Conservation (phyloP, 2,797 vertebrate species). For the Spondyliosoma cantharus region DNA sequence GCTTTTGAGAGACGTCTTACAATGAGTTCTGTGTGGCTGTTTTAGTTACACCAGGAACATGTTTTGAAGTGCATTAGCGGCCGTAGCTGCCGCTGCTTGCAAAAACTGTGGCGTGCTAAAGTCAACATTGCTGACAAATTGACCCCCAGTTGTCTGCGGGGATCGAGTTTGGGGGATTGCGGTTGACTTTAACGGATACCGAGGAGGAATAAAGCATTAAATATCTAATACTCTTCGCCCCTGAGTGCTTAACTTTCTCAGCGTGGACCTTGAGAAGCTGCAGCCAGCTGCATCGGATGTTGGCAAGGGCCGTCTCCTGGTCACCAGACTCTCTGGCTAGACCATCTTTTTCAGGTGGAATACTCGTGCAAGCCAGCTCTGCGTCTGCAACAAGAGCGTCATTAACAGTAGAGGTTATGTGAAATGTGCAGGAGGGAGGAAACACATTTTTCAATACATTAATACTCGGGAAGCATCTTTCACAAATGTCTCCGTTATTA, state of each 20-base stretch:
- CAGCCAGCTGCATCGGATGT: slow-evolving; percentile 81
- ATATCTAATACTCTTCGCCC: slow-evolving; percentile 43
- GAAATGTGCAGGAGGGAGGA: slow-evolving; percentile 79
- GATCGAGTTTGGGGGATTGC: slow-evolving; percentile 36
- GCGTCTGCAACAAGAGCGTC: slow-evolving; percentile 50
- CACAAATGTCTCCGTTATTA: slow-evolving; percentile 85
- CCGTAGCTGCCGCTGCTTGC: slow-evolving; percentile 44
- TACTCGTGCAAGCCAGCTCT: slow-evolving; percentile 55
- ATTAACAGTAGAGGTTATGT: slow-evolving; percentile 73
- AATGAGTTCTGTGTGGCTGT: slow-evolving; percentile 61
- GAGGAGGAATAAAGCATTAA: slow-evolving; percentile 47
- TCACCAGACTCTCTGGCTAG: slow-evolving; percentile 70
- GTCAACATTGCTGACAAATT: slow-evolving; percentile 62
- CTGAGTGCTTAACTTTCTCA: slow-evolving; percentile 58
- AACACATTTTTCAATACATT: slow-evolving; percentile 88
- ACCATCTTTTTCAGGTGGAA: slow-evolving; percentile 78
- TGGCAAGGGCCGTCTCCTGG: slow-evolving; percentile 50
- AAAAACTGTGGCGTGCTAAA: slow-evolving; percentile 46
- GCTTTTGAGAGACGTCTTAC: slow-evolving; percentile 64
- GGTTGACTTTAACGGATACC: slow-evolving; percentile 43
- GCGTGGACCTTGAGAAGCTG: slow-evolving; percentile 73
- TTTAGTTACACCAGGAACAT: slow-evolving; percentile 62
- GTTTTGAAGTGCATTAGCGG: slow-evolving; percentile 51
- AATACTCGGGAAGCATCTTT: slow-evolving; percentile 85
- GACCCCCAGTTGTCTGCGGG: slow-evolving; percentile 52